phyloP scores from a whole-genome alignment of 2,888 invertebrate genomes.

The Agrotis clavis region DNA sequence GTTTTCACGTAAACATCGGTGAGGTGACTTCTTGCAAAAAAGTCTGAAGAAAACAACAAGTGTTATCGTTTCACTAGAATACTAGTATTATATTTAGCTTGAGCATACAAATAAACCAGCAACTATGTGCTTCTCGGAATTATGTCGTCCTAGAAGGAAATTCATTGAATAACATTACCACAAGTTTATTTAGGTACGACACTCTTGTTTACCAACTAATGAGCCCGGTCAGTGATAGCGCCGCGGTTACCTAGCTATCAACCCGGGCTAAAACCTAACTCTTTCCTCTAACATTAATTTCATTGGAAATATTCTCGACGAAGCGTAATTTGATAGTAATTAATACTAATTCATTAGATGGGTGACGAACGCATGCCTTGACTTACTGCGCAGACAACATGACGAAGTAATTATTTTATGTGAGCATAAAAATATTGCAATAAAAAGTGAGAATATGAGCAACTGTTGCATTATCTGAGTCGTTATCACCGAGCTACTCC shows the following conservation, averaged over 20 bases:
- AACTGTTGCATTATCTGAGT: conserved; percentile 18
- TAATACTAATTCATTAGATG: conserved; percentile 44
- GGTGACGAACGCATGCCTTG: conserved; percentile 44
- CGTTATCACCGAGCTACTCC: conserved; percentile 24
- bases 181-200: conserved; percentile 47
- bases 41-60: conserved; percentile 33
- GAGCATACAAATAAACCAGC: conserved; percentile 49
- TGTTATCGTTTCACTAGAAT: conserved; percentile 29
- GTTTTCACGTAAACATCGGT: conserved; percentile 31
- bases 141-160: conserved; percentile 52
- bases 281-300: conserved; percentile 6
- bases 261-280: conserved; percentile 28
- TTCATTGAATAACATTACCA: conserved; percentile 66
- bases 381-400: conserved; percentile 42
- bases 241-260: conserved; percentile 14
- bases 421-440: conserved; percentile 25
- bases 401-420: conserved; percentile 34
- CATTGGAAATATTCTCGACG: conserved; percentile 9
- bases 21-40: conserved; percentile 25
- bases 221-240: conserved; percentile 21
- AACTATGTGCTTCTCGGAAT: conserved; percentile 57
- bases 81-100: conserved; percentile 58
- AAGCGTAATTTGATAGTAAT: conserved; percentile 40
- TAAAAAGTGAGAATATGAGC: conserved; percentile 3
- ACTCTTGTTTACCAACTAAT: conserved; percentile 39